Percentiles rank a stretch among this genome's conserved stretches.
Conservation (phyloP, 1,140 invertebrate species). For the Olivierus martensii region DNA sequence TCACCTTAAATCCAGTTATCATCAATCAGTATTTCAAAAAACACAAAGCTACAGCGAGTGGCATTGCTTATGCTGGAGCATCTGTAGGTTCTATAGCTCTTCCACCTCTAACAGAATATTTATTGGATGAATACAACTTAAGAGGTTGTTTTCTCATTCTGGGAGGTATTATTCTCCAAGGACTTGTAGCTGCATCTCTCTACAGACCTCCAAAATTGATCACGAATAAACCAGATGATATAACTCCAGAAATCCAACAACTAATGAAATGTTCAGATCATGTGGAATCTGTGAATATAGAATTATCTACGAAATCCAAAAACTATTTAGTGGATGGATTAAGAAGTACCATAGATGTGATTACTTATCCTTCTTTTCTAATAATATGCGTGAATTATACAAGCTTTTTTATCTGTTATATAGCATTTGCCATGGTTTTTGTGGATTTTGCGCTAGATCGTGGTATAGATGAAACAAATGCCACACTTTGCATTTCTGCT, state of each 20-base stretch:
- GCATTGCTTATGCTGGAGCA: constrained; percentile 27
- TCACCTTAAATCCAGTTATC: constrained; percentile 27
- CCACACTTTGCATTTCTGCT: constrained; percentile 17
- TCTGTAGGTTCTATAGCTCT: constrained; percentile 27
- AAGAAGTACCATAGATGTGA: not conserved
- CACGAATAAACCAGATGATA: not conserved
- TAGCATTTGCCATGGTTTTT: constrained; percentile 16
- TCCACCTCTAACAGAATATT: constrained; percentile 25
- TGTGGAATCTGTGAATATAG: no score
- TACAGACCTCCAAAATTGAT: constrained; percentile 30
- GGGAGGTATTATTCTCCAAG: constrained; percentile 11
- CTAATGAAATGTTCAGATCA: not conserved
- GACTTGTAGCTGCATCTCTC: constrained; percentile 12
- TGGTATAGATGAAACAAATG: constrained; percentile 6
- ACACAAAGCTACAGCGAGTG: constrained; percentile 25
- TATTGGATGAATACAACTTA: constrained; percentile 20
- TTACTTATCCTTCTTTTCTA: not conserved
- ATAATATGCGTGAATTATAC: not conserved
- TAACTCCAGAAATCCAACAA: not conserved
- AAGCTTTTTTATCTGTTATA: not conserved
- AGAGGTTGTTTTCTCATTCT: constrained; percentile 16
- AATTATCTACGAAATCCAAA: no score
- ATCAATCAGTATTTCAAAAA: constrained; percentile 27
- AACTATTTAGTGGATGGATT: not conserved
- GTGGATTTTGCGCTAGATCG: constrained; percentile 20